A percentile compares a stretch with the other conserved stretches of the same genome.
These are phyloP conservation scores for human (Homo sapiens) DNA, from an alignment of 2,113 vertebrate genomes.

Conservation along the genomic window GRCh38 chr17:11304501-11305000, in stretches of 20 bases:
- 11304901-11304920: background rate
- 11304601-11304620: background rate
- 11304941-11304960: background rate
- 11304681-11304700: background rate
- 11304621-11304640: background rate
- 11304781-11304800: background rate
- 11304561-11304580: background rate
- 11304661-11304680: background rate
- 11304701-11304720: background rate
- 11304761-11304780: background rate
- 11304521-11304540: background rate
- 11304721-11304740: background rate
- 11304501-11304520: accelerated
- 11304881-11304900: background rate
- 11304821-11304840: background rate
- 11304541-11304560: background rate
- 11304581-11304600: background rate
- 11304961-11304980: background rate
- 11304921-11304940: background rate
- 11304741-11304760: background rate
- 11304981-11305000: background rate
- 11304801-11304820: background rate
- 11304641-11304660: background rate
- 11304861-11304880: background rate
- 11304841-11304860: background rate